Evolutionary conservation across 1,140 invertebrate species (phyloP).

Genomic region (Sweltsa coloradensis): DNA sequence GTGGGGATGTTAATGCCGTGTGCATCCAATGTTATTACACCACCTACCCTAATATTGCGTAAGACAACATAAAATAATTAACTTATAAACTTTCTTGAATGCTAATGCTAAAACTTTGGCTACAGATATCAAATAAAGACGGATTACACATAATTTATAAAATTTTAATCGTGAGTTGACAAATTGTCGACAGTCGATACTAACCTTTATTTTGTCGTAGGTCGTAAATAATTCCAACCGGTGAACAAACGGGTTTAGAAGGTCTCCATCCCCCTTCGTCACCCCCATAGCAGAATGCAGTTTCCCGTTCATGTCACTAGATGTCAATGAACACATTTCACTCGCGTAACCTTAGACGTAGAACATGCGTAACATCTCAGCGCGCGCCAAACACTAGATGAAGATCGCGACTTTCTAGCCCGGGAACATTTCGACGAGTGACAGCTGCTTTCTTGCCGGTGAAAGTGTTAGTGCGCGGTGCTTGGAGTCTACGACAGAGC

Average conservation of each 20-base stretch:
- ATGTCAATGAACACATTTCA: not conserved
- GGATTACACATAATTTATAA: no score
- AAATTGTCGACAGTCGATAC: constrained; percentile 21
- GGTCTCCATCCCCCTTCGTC: constrained; percentile 24
- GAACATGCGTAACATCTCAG: constrained; percentile 35
- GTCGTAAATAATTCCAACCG: constrained; percentile 68
- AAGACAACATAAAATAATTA: no score
- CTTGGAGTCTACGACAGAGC: constrained; percentile 38
- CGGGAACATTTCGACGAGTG: constrained; percentile 85
- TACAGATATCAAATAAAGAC: no score
- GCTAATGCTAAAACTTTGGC: no score
- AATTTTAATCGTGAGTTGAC: no score
- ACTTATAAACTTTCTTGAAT: no score
- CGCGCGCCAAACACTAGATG: constrained; percentile 39
- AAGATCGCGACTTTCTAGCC: constrained; percentile 74
- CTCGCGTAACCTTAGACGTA: not conserved
- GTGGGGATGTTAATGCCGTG: no score
- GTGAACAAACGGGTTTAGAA: constrained; percentile 74
- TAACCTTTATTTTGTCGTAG: constrained; percentile 76
- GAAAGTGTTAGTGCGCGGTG: constrained; percentile 67
- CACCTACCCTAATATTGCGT: no score
- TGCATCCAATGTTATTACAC: no score
- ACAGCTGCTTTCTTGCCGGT: constrained; percentile 81
- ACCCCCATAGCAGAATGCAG: not conserved
- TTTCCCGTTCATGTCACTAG: constrained; percentile 3